phyloP scores from a whole-genome alignment of 2,888 invertebrate species.

The Ditula angustiorana region DNA sequence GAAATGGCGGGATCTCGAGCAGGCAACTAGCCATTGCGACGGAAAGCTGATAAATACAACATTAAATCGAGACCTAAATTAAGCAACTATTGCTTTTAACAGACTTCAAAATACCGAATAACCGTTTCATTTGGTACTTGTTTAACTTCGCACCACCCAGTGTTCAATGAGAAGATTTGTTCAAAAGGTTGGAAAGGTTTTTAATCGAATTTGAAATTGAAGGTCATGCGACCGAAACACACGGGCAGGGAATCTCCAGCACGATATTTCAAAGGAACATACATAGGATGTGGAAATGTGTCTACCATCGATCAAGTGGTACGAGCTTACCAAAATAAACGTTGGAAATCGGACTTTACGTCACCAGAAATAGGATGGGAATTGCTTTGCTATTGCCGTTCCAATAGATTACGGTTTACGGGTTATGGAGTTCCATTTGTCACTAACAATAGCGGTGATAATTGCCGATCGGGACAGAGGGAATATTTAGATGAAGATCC shows the following conservation, averaged over 20 bases:
- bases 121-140: too few relatives aligned
- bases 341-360: neutral
- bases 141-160: too few relatives aligned
- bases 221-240: neutral
- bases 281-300: constrained; percentile 37
- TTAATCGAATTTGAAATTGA: neutral
- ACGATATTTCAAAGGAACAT: constrained; percentile 34
- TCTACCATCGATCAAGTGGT: constrained; percentile 25
- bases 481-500: constrained; percentile 4
- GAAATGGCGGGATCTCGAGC: neutral
- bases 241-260: constrained; percentile 10
- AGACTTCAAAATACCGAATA: too few relatives aligned
- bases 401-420: constrained; percentile 36
- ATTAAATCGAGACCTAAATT: too few relatives aligned
- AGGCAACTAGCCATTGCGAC: neutral
- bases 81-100: too few relatives aligned
- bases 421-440: constrained; percentile 36
- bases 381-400: neutral
- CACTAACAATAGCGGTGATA: constrained; percentile 33
- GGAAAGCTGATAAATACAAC: neutral
- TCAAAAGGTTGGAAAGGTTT: too few relatives aligned
- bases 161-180: too few relatives aligned
- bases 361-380: neutral
- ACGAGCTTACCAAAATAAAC: neutral
- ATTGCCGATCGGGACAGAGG: constrained; percentile 31